These are phyloP conservation scores for Hermetia illucens DNA, from an alignment of 1,140 invertebrate species.

Conservation along the genomic window DNA sequence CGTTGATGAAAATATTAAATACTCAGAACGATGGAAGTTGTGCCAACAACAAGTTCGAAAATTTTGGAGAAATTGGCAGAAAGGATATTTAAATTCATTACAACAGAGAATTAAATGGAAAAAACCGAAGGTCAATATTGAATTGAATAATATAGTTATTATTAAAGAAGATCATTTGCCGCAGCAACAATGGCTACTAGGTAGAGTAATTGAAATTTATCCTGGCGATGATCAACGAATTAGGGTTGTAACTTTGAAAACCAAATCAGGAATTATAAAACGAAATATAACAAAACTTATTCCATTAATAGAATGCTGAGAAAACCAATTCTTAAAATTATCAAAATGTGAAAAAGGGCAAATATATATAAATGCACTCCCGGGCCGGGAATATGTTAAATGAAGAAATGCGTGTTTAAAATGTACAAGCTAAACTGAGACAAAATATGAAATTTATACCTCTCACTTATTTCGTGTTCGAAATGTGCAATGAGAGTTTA, in stretches of 20 bases:
- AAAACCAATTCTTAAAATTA: no score
- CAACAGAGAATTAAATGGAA: slow-evolving; percentile 14
- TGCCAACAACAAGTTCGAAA: slow-evolving; percentile 9
- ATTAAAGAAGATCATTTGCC: slow-evolving; percentile 13
- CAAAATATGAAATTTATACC: no score
- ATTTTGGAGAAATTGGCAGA: slow-evolving; percentile 15
- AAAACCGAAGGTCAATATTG: slow-evolving; percentile 6
- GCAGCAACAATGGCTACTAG: slow-evolving; percentile 15
- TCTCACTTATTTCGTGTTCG: no score
- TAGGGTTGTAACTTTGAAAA: slow-evolving; percentile 15
- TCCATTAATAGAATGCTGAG: no score
- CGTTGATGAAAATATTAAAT: slow-evolving; percentile 2
- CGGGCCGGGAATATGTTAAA: no score
- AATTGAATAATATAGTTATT: slow-evolving; percentile 11
- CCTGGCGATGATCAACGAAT: slow-evolving; percentile 13
- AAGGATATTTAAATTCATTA: slow-evolving; percentile 12
- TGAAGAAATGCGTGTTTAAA: no score
- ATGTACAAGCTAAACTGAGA: no score
- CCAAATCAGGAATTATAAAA: background rate
- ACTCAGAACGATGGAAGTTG: slow-evolving; percentile 13
- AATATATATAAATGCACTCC: no score
- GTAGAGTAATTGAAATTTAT: slow-evolving; percentile 8
- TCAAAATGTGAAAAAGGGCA: no score
- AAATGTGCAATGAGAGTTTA: no score
- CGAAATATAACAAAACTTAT: slow-evolving; percentile 6